Percentiles rank a stretch among this genome's conserved stretches.
phyloP scores from a whole-genome alignment of 2,113 vertebrate species.

The Balaeniceps rex region DNA sequence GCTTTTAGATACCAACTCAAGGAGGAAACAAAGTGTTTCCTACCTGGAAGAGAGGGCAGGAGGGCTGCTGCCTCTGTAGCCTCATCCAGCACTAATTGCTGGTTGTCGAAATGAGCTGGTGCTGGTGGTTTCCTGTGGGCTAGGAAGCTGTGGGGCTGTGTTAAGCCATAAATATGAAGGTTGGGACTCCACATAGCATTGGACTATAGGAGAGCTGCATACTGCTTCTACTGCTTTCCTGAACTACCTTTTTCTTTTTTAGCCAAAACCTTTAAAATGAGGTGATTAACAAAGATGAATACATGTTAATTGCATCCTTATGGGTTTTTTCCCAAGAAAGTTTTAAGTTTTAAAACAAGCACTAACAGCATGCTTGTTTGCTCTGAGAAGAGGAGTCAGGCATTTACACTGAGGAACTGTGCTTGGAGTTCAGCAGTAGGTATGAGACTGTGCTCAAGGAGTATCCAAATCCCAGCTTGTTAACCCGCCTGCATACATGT shows the following conservation, averaged over 20 bases:
- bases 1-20: background rate
- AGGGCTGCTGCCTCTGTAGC: background rate
- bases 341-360: background rate
- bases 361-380: background rate
- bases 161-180: background rate
- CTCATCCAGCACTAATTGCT: background rate
- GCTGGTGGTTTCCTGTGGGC: background rate
- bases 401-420: background rate
- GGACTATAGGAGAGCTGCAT: background rate
- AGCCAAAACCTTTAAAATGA: background rate
- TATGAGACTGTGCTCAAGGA: background rate
- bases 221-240: background rate
- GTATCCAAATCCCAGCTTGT: background rate
- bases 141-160: background rate
- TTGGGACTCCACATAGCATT: background rate
- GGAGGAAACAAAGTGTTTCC: background rate
- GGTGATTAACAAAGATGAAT: background rate
- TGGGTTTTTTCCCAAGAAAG: background rate
- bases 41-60: background rate
- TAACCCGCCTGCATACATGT: rapidly evolving
- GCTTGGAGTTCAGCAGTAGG: background rate
- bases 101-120: background rate
- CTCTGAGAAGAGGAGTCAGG: background rate
- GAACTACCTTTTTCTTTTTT: background rate
- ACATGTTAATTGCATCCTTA: background rate